These are phyloP conservation scores for Rhamphomyia laevipes DNA, from an alignment of 2,888 invertebrate species.

Conservation along the genomic window DNA sequence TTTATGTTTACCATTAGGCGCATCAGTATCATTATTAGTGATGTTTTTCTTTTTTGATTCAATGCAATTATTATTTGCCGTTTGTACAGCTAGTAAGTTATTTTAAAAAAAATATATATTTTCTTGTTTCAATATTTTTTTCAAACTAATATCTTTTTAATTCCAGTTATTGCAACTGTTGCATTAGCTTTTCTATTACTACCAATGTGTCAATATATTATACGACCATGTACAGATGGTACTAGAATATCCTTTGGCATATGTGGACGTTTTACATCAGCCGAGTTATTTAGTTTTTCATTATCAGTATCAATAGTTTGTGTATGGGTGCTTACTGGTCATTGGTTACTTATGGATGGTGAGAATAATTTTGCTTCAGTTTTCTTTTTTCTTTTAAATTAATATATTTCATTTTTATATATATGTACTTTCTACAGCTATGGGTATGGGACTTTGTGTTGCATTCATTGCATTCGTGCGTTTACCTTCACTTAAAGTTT, in stretches of 20 bases:
- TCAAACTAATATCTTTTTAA: conserved; percentile 12
- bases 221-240: conserved; percentile 71
- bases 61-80: conserved; percentile 91
- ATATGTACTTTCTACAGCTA: too few species aligned
- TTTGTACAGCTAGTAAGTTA: conserved; percentile 95
- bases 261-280: conserved; percentile 89
- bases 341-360: conserved; percentile 97
- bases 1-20: conserved; percentile 88
- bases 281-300: conserved; percentile 86
- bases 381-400: conserved; percentile 4
- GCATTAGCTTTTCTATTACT: conserved; percentile 91
- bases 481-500: conserved; percentile 90
- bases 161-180: conserved; percentile 85
- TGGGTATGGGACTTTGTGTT: conserved; percentile 97
- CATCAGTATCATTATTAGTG: conserved; percentile 87
- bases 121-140: not conserved
- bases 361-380: conserved; percentile 11
- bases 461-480: conserved; percentile 96
- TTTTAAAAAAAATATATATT: not conserved
- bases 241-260: conserved; percentile 79
- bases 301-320: conserved; percentile 88
- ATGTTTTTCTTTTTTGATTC: conserved; percentile 99
- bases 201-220: conserved; percentile 95
- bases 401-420: not conserved
- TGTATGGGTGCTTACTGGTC: conserved; percentile 95